Evolutionary conservation across 1,140 invertebrate genomes (phyloP).

Genomic region (Nephotettix cincticeps): DNA sequence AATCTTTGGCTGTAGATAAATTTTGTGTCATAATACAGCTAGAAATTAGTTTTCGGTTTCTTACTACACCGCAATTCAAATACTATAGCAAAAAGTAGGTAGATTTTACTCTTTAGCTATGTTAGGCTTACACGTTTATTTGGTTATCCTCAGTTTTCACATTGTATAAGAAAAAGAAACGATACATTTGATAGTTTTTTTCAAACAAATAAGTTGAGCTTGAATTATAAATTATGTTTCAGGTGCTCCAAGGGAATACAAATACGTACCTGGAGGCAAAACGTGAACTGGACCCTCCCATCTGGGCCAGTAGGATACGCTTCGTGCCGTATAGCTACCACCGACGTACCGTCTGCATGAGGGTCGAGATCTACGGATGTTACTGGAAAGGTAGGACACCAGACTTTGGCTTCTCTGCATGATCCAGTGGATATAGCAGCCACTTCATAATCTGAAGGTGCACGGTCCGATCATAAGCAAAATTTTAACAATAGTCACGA

Average conservation of each 20-base stretch:
- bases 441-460: no score
- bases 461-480: no score
- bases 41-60: no score
- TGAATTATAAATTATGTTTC: conserved; percentile 43
- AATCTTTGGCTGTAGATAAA: no score
- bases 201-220: not conserved
- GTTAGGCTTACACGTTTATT: no score
- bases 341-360: conserved; percentile 73
- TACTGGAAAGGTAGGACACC: conserved; percentile 67
- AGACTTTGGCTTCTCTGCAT: no score
- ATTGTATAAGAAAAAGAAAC: not conserved
- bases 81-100: no score
- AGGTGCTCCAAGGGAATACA: conserved; percentile 77
- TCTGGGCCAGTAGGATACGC: conserved; percentile 70
- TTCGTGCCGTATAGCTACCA: conserved; percentile 74
- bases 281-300: conserved; percentile 67
- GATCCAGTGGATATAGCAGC: no score
- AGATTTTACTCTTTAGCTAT: no score
- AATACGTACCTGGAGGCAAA: conserved; percentile 81
- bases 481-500: no score
- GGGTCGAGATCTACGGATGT: conserved; percentile 76
- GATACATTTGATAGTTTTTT: not conserved
- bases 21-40: no score
- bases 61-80: no score
- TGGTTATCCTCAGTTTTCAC: not conserved